Evolutionary conservation across 2,113 vertebrate species (phyloP), one percentile per base, ranked within the genome.

Genomic region (Pandion haliaetus): DNA sequence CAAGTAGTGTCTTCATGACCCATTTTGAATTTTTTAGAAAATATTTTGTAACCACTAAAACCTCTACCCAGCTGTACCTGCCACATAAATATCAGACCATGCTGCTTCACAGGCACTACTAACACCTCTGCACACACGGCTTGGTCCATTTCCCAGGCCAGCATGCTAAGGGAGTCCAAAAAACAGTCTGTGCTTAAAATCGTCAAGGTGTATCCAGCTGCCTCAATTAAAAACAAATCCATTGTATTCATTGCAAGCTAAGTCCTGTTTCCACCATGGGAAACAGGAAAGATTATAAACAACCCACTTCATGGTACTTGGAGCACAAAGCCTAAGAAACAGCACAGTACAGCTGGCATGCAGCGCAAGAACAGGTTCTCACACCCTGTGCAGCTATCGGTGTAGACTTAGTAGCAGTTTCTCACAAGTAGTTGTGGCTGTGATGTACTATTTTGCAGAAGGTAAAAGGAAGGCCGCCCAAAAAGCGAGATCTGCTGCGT

Each of bases 31-130:
- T 50, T 58, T 45, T 34, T 65, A 44, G 29, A 23, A 52, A 50
- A 32, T 21, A 15, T 11, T n/a, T 50, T 25, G 14, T 23, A 47
- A 55, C 9, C 31, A 42, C 47, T 36, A 55, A 49, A 55, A 10
- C 28, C 71, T 42, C n/a, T 9, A 5, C 47, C 49, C 21, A 6
- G 65, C 55, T 54, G 19, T 31, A 25, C 32, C 34, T 62, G 44
- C 31, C 63, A 31, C 10, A 8, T 0, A 17, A 20, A 14, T 1
- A 29, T 1, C 38, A 32, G 61, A 18, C 17, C 5, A 1, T 2
- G 16, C 55, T 31, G 38, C 52, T 34, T 32, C 34, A 2, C 19
- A 8, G 49, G 28, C 61, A 36, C 10, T 5, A 2, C 42, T 23
- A 7, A 11, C 50, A 34, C 50, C 58, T 44, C 58, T 16, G n/a